These are phyloP conservation scores for Mellilla xanthometata DNA, from an alignment of 2,888 invertebrate genomes.

Conservation along the genomic window DNA sequence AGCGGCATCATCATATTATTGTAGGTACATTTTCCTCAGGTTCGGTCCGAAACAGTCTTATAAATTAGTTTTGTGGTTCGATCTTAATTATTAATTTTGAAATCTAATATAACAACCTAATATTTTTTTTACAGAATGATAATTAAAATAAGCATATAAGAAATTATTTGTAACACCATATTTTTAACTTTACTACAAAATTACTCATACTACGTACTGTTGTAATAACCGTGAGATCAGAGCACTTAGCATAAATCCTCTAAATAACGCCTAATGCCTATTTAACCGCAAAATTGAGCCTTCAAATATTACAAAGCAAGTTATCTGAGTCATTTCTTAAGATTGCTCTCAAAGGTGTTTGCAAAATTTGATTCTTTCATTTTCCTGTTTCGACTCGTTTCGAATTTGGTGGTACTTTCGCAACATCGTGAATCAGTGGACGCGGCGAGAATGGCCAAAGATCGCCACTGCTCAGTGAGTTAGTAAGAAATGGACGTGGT, in stretches of 20 bases:
- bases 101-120: too few relatives aligned
- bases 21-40: too few relatives aligned
- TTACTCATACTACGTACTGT: too few relatives aligned
- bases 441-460: constrained; percentile 22
- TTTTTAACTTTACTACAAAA: too few relatives aligned
- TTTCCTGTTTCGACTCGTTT: constrained; percentile 55
- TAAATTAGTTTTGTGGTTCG: too few relatives aligned
- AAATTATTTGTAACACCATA: too few relatives aligned
- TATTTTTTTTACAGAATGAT: too few relatives aligned
- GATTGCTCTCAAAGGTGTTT: constrained; percentile 36
- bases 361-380: constrained; percentile 43
- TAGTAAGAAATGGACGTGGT: constrained; percentile 10
- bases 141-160: too few relatives aligned
- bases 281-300: not conserved
- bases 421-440: constrained; percentile 57
- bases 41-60: too few relatives aligned
- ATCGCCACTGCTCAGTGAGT: constrained; percentile 7
- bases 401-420: constrained; percentile 48
- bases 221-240: too few relatives aligned
- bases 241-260: not conserved
- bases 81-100: too few relatives aligned
- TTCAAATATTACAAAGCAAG: constrained; percentile 19
- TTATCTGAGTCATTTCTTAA: constrained; percentile 55
- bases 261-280: not conserved
- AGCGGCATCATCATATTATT: too few relatives aligned